Base-by-base conservation (phyloP, 2,888 invertebrate species). In the Itoplectis maculator region DNA sequence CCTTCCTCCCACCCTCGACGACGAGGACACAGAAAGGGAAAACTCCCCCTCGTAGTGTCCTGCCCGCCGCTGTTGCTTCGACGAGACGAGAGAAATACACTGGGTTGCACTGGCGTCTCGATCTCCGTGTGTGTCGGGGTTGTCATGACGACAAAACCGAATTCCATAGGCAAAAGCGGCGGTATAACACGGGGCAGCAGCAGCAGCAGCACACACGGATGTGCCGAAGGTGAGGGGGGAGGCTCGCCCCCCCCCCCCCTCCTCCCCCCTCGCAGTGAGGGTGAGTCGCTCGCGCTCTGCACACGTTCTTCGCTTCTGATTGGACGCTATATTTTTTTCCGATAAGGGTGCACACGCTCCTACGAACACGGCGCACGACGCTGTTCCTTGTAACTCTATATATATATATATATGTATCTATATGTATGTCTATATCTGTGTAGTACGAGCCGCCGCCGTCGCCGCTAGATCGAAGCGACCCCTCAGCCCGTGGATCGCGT, bases 91-190 rank as follows among this genome's bases (percentile, higher is more conserved):
- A 45, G 40, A 47, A 80, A 69, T 80, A 59, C 70, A 74, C 61
- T 45, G 40, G 23, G n/a, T n/a, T 29, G 63, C 51, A 76, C 45
- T 68, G 37, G 51, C 35, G 13, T 68, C 35, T 54, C 20, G 18
- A 59, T 56, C 47, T 79, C 61, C 76, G 61, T 35, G 29, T 49
- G 61, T 77, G 63, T 61, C 83, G 90, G 91, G 88, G 92, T 91
- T 90, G 91, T 90, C 91, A 92, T 92, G 91, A 85, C 90, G 88
- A 92, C 91, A 86, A 87, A 86, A 83, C 88, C 89, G 89, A 91
- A 92, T 92, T 91, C 90, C 91, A 88, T 89, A 90, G 90, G 89
- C 90, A 87, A 81, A 83, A n/a, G n/a, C n/a, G n/a, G n/a, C n/a
- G n/a, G n/a, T n/a, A n/a, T n/a, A n/a, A n/a, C n/a, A n/a, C n/a